Conservation (phyloP, 2,797 vertebrate species). For the Orestias chungarensis region DNA sequence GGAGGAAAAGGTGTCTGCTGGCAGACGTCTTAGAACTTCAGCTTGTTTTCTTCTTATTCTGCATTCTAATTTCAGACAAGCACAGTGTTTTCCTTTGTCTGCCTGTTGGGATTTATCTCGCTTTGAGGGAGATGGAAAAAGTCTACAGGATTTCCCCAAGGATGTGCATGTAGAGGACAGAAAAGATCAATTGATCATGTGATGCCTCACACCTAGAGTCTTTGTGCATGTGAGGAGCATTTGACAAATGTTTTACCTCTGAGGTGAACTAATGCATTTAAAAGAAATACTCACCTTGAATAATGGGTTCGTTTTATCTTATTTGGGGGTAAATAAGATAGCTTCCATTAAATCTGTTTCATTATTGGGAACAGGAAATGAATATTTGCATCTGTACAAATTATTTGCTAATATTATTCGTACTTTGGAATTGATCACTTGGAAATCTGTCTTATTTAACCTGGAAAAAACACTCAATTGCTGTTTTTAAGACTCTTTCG, state of each 20-base stretch:
- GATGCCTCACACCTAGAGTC: slow-evolving; percentile 58
- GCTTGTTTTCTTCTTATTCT: slow-evolving; percentile 24
- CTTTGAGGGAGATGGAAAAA: slow-evolving; percentile 47
- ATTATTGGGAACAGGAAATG: neutral
- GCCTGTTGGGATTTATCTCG: slow-evolving; percentile 74
- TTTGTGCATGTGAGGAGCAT: slow-evolving; percentile 63
- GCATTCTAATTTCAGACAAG: slow-evolving; percentile 71
- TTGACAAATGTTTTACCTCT: slow-evolving; percentile 60
- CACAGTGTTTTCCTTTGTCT: slow-evolving; percentile 53
- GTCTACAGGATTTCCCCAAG: slow-evolving; percentile 69
- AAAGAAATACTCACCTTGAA: slow-evolving; percentile 21
- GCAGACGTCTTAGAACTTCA: slow-evolving; percentile 70
- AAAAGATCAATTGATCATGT: slow-evolving; percentile 75
- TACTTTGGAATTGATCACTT: no score
- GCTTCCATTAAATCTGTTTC: neutral
- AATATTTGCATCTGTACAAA: no score
- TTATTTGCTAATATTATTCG: no score
- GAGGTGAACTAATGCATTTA: slow-evolving; percentile 33
- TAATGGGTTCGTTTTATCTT: slow-evolving; percentile 10
- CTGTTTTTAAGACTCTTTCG: no score
- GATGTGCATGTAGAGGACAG: slow-evolving; percentile 74
- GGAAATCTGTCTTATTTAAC: no score
- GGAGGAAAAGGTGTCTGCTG: slow-evolving; percentile 57
- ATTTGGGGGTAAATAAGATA: neutral
- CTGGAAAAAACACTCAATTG: no score